Base-by-base conservation (phyloP, 1,140 invertebrate species). In the Diplogasteroides magnus region DNA sequence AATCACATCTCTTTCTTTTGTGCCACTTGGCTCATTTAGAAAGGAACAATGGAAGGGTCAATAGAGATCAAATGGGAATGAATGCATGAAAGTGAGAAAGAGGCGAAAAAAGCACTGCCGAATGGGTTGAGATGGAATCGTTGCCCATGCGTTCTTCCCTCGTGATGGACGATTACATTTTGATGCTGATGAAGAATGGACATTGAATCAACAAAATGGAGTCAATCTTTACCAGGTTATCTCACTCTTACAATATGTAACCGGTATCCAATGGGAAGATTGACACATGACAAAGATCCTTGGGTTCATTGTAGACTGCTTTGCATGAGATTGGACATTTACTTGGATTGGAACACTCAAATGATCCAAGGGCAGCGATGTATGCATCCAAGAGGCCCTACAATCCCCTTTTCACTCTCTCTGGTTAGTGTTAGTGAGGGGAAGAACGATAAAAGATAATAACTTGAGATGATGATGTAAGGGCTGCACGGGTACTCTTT, bases 111-210 rank as follows among this genome's bases (percentile, higher is more conserved):
- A 59, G n/a, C 1, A 6, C 31, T 73, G 1, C 29, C 69, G 19
- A 26, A 15, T 77, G n/a, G n/a, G n/a, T 74, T 59, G 56, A 79
- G 79, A 79, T n/a, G 79, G 78, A 57, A 71, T 77, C 27, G 68
- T 82, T 15, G 80, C 81, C 3, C 80, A 82, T 62, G 79, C 81
- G 3, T 82, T 82, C 66, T 83, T 81, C 37, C 80, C 80, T 1
- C 69, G 72, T 19, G 74, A 83, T 25, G 80, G 80, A 23, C 69
- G 74, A 23, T 64, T 83, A 2, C 80, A 82, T 64, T 81, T 82
- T 62, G 80, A 82, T 63, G 80, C 82, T 0, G 79, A 83, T 62
- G 80, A 82, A 69, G 63, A 80, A 31, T 82, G 80, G 80, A 82
- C 76, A 2, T 57, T 81, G 59, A 79, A 81, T 64, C 62, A 64